Evolutionary conservation across 2,797 vertebrate genomes (phyloP).

Genomic region (Anabacerthia variegaticeps): DNA sequence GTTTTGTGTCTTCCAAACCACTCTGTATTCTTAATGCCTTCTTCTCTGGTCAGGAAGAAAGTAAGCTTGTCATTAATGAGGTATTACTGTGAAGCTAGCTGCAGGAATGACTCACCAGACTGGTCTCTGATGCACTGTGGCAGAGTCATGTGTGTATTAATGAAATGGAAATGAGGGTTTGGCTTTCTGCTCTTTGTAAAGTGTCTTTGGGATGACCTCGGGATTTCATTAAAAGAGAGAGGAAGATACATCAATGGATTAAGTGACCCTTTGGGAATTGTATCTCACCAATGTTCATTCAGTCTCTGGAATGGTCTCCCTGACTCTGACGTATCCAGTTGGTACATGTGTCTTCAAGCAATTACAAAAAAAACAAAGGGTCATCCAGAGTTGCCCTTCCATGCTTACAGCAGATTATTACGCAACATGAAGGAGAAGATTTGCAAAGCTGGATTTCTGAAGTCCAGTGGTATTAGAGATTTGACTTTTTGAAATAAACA

Average conservation of each 20-base stretch:
- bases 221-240: not conserved
- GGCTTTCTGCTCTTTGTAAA: not conserved
- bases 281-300: not conserved
- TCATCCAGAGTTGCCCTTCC: not conserved
- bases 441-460: not conserved
- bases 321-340: not conserved
- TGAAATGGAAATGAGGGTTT: not conserved
- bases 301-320: not conserved
- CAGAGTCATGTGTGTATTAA: not conserved
- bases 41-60: not conserved
- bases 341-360: not conserved
- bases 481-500: not conserved
- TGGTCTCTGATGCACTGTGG: not conserved
- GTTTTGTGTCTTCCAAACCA: not conserved
- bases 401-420: not conserved
- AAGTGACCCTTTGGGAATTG: not conserved
- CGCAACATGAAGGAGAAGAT: not conserved
- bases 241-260: not conserved
- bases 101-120: not conserved
- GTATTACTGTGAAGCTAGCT: not conserved
- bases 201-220: not conserved
- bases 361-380: not conserved
- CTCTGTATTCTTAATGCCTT: not conserved
- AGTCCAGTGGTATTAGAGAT: not conserved
- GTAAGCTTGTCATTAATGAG: not conserved